Conservation (phyloP, 2,113 vertebrate species). For the Pituophis catenifer region DNA sequence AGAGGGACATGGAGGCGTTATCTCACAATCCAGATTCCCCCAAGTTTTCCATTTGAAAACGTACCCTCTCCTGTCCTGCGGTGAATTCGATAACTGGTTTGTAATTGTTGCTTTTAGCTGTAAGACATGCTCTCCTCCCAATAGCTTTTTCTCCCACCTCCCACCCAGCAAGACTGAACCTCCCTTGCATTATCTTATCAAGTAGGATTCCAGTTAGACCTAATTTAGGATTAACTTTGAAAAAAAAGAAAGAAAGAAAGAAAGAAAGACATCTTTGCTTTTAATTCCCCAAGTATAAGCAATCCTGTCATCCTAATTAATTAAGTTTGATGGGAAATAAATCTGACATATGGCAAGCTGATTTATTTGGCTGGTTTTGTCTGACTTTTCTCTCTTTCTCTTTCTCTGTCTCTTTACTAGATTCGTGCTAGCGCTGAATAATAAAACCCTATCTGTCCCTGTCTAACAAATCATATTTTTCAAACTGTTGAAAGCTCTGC, state of each 20-base stretch:
- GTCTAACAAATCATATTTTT: background rate
- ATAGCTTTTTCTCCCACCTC: background rate
- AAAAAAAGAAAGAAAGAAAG: fast-evolving
- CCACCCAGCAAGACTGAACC: background rate
- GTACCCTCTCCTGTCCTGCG: background rate
- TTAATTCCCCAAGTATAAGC: background rate
- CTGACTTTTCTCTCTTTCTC: background rate
- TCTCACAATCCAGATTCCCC: background rate
- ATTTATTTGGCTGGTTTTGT: background rate
- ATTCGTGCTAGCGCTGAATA: background rate
- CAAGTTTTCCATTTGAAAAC: background rate
- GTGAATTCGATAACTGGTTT: background rate
- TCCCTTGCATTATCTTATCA: background rate
- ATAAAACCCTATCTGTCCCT: background rate
- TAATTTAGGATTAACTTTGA: background rate
- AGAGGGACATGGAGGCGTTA: background rate
- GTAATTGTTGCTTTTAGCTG: background rate
- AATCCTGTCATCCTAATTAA: background rate
- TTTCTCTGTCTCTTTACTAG: background rate
- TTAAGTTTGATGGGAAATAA: background rate
- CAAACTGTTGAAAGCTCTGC: background rate
- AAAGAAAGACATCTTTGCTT: background rate
- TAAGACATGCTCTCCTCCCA: background rate
- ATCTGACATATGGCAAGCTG: background rate
- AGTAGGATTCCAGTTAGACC: background rate